These are phyloP conservation scores for Scarus forsteni DNA, from an alignment of 2,797 vertebrate species.

Conservation along the genomic window DNA sequence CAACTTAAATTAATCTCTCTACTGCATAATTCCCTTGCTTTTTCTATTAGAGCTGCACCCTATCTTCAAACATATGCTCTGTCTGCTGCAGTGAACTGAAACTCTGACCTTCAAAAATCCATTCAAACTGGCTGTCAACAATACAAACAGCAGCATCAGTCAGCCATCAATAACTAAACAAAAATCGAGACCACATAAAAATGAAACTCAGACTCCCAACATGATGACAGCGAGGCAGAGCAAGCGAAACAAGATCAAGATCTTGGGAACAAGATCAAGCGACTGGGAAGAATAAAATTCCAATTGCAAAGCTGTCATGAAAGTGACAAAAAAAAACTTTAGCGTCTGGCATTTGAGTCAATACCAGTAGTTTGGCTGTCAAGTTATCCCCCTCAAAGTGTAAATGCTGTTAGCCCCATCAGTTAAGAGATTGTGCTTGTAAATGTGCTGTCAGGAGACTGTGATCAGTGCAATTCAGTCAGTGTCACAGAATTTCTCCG, in stretches of 20 bases:
- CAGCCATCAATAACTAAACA: constrained; percentile 45
- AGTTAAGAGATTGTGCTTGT: constrained; percentile 32
- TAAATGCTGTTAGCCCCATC: constrained; percentile 71
- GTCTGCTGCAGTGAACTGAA: constrained; percentile 9
- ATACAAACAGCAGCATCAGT: constrained; percentile 50
- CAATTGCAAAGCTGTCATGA: constrained; percentile 67
- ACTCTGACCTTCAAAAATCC: constrained; percentile 31
- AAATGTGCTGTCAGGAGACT: constrained; percentile 52
- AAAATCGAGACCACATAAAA: constrained; percentile 49
- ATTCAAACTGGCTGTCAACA: constrained; percentile 42
- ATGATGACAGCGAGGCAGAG: constrained; percentile 44
- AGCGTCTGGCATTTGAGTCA: constrained; percentile 69
- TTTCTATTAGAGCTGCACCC: constrained; percentile 31
- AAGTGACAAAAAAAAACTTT: constrained; percentile 58
- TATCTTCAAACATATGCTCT: constrained; percentile 19
- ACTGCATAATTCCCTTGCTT: constrained; percentile 18
- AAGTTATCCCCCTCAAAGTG: constrained; percentile 65
- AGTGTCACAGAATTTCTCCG: constrained; percentile 49
- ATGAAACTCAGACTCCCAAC: constrained; percentile 63
- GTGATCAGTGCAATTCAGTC: constrained; percentile 51
- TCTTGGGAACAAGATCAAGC: constrained; percentile 20
- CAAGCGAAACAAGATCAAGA: constrained; percentile 28
- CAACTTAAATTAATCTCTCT: neutral
- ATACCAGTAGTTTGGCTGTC: constrained; percentile 69
- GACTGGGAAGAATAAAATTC: constrained; percentile 21